Conservation (phyloP, 2,113 vertebrate genomes). For the Rhegmatorhina hoffmannsi region DNA sequence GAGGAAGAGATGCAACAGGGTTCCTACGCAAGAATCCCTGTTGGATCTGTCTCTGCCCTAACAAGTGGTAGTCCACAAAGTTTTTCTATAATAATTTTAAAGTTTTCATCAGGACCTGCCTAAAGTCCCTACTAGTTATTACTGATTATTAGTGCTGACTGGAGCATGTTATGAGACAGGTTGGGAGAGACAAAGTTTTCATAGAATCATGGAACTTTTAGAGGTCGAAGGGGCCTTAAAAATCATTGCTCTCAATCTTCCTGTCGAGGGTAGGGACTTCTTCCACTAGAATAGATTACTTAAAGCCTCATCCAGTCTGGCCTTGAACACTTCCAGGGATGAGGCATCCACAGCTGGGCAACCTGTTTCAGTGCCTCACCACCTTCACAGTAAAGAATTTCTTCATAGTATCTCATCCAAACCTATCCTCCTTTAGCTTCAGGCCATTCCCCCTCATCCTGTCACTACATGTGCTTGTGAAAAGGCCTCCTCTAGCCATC, state of each 20-base stretch:
- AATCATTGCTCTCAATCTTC: not conserved
- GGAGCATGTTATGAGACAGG: not conserved
- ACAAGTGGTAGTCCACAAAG: rapidly evolving
- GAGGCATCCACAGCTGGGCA: not conserved
- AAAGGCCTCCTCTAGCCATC: not conserved
- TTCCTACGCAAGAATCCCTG: not conserved
- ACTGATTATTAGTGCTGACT: not conserved
- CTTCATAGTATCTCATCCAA: not conserved
- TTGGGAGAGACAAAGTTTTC: not conserved
- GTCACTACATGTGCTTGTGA: not conserved
- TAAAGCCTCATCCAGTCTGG: not conserved
- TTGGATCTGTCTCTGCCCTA: not conserved
- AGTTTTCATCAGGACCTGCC: not conserved
- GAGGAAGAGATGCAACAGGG: not conserved
- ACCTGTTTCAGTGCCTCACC: not conserved
- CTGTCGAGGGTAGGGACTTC: not conserved
- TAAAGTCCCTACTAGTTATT: not conserved
- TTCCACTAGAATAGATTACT: not conserved
- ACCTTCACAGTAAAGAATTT: not conserved
- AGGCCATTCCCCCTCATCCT: not conserved
- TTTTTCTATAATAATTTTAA: not conserved
- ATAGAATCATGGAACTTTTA: not conserved
- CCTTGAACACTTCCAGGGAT: not conserved
- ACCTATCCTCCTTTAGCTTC: not conserved
- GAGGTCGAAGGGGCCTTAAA: not conserved